phyloP scores from a whole-genome alignment of 2,113 vertebrate genomes.

The Syngnathus scovelli region DNA sequence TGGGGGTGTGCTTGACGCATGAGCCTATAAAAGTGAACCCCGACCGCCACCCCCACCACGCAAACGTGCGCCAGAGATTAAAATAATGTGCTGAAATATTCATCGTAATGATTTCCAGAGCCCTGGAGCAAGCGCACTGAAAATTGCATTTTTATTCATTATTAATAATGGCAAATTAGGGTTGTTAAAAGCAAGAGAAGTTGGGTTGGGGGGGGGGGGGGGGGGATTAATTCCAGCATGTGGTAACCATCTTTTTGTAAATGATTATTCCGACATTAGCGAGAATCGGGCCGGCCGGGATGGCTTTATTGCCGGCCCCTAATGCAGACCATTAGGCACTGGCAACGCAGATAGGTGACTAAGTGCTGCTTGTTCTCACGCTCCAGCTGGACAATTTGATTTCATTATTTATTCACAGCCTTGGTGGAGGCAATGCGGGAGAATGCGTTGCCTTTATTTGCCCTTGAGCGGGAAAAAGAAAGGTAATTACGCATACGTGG shows the following conservation, averaged over 20 bases:
- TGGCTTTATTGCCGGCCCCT: slow-evolving; percentile 86
- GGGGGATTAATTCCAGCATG: slow-evolving; percentile 76
- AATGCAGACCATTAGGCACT: slow-evolving; percentile 85
- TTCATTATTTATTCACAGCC: slow-evolving; percentile 23
- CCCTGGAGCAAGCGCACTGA: slow-evolving; percentile 83
- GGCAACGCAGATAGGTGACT: slow-evolving; percentile 69
- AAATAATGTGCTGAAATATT: slow-evolving; percentile 99
- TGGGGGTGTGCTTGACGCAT: slow-evolving; percentile 73
- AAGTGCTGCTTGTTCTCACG: slow-evolving; percentile 66
- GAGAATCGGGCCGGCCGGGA: slow-evolving; percentile 65
- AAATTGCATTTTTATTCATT: slow-evolving; percentile 99
- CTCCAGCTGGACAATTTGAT: slow-evolving; percentile 54
- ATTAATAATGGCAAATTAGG: slow-evolving; percentile 98
- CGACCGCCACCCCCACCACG: slow-evolving; percentile 42
- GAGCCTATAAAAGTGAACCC: slow-evolving; percentile 83
- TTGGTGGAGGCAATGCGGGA: slow-evolving; percentile 24
- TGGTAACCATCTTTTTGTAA: slow-evolving; percentile 97
- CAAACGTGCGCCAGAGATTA: slow-evolving; percentile 89
- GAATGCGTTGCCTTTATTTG: slow-evolving; percentile 47
- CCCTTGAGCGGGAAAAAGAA: slow-evolving; percentile 16
- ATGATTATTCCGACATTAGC: slow-evolving; percentile 91
- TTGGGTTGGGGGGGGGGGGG: slow-evolving; percentile 15
- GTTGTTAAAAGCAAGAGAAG: slow-evolving; percentile 64
- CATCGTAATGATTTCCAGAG: slow-evolving; percentile 94
- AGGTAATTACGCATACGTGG: slow-evolving; percentile 38